Evolutionary conservation across 2,888 invertebrate species (phyloP), one percentile per base, ranked within the genome.

Genomic region (Papilio gigon): DNA sequence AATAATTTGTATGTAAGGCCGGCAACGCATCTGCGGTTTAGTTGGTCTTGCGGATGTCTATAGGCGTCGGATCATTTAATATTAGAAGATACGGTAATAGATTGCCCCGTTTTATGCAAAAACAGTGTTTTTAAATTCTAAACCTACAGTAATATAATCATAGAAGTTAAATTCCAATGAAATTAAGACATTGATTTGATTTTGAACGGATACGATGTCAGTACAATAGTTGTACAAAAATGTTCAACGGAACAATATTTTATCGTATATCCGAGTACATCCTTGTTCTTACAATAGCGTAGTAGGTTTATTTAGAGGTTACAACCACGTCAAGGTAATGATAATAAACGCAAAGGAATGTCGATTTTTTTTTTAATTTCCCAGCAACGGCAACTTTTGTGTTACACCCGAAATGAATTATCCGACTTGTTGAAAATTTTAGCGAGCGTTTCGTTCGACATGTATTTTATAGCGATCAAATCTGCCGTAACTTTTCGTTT

Each of bases 301-400:
- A 37, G 6, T 25, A 37, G 35, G 1, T 27, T 5, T 6, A 37
- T 25, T 64, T 25, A 30, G 17, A 9, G 17, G 12, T 37, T 20
- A 64, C 22, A 25, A 56, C 53, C n/a, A 53, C 53, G 64, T 53
- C 53, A 56, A 64, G 40, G 53, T 27, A 25, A 17, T 33, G 53
- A 56, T 64, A 64, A 64, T 27, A 64, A 56, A 53, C 40, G 25
- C 37, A 30, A 53, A 37, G 25, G 37, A 35, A 64, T 64, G 17
- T 63, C 22, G 27, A 50, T 63, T 50, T 20, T 58, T 37, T 42
- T 53, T 53, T 30, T 17, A 56, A 30, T 56, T 56, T 56, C 8
- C 53, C 9, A 56, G 14, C 14, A 25, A 3, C 25, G 25, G 4
- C 37, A 9, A 11, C 20, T 22, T 9, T 20, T 20, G 2, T 44